Evolutionary conservation across 2,797 vertebrate genomes (phyloP).

Genomic region (Ceyx erithaca): DNA sequence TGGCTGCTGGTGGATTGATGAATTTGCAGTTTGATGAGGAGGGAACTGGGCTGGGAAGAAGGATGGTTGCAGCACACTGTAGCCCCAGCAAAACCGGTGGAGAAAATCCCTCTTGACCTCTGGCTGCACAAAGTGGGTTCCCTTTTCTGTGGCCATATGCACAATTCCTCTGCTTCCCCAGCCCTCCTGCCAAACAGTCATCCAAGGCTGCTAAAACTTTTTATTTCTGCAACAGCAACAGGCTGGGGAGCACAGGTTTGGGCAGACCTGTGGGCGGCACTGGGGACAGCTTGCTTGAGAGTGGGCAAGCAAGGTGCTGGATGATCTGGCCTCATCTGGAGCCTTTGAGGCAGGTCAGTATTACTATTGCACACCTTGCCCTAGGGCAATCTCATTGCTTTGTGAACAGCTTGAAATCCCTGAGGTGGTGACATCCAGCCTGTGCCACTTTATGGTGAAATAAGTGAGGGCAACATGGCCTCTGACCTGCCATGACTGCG

Average conservation of each 20-base stretch:
- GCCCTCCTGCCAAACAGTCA: background rate
- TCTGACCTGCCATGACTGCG: fast-evolving
- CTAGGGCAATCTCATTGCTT: fast-evolving
- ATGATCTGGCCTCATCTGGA: background rate
- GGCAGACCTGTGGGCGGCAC: background rate
- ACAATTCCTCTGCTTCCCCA: background rate
- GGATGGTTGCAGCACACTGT: background rate
- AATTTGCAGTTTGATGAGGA: background rate
- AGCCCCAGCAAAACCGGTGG: background rate
- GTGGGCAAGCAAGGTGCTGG: fast-evolving
- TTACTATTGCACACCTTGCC: fast-evolving
- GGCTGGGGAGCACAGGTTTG: background rate
- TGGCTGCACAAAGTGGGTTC: background rate
- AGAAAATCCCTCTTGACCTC: background rate
- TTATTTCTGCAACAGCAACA: background rate
- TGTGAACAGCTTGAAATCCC: background rate
- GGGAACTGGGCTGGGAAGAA: background rate
- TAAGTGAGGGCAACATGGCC: background rate
- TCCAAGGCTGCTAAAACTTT: fast-evolving
- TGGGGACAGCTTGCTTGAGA: fast-evolving
- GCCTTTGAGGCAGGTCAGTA: background rate
- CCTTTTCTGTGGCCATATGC: background rate
- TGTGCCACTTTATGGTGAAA: background rate
- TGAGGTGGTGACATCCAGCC: background rate
- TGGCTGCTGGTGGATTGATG: background rate